Base-by-base conservation (phyloP, 2,888 invertebrate species). In the Thereva unica region DNA sequence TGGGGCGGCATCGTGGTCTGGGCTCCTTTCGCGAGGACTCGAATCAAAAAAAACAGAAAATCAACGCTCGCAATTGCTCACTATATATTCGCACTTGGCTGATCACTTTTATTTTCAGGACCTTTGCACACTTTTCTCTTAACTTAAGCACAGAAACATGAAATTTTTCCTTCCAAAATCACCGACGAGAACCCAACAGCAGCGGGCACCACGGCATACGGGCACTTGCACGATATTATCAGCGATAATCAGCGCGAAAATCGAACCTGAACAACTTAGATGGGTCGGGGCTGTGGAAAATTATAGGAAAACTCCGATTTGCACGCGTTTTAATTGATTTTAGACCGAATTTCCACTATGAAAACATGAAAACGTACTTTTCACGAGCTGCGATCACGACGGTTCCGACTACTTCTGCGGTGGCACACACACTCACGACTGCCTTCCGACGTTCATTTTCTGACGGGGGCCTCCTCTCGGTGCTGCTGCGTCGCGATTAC, bases 331-430 rank as follows among this genome's bases (percentile, higher is more conserved):
- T 61, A 50, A 41, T 50, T 50, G 49, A 40, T 50, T 61, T 61
- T 61, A 40, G 57, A 61, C 23, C 61, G 61, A 38, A 50, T 37
- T 42, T 47, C 40, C 34, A 8, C 35, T 50, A 9, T 23, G 38
- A 50, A 61, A 61, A 61, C 61, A 61, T 61, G 61, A 50, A 61
- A 47, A 42, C 49, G 61, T 50, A 40, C 50, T 59, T 47, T 38
- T 12, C n/a, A 12, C 41, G 45, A 61, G 49, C 50, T 37, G 42
- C 23, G 44, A 47, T 41, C 57, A 59, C 57, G 47, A 38, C 57
- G 47, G 57, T 12, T 59, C 57, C 57, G 57, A 59, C 57, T 9
- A 59, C 57, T n/a, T 59, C 57, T 59, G 57, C 57, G 45, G 61
- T 49, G 50, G 61, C 50, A 61, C 61, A 61, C 61, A 61, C 50